Conservation (phyloP, 2,113 vertebrate genomes). For the Etia nguti region DNA sequence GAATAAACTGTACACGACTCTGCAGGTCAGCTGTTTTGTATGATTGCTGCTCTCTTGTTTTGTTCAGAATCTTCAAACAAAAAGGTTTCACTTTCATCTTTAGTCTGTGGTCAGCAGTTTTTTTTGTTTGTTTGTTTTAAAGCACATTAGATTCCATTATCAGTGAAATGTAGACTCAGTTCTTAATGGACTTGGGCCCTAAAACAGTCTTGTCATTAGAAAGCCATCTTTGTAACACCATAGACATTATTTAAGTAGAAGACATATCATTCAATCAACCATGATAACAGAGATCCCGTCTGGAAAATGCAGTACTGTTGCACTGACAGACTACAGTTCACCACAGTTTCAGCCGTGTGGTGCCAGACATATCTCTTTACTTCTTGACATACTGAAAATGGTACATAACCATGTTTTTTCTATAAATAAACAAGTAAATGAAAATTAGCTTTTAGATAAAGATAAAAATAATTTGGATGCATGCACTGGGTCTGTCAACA, state of each 20-base stretch:
- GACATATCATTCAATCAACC: background rate
- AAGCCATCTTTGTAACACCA: too few relatives aligned
- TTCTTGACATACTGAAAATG: background rate
- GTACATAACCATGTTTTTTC: background rate
- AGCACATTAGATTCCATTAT: background rate
- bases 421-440: background rate
- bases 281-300: background rate
- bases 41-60: background rate
- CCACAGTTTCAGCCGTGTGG: background rate
- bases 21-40: background rate
- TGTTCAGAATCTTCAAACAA: background rate
- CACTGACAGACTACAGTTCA: background rate
- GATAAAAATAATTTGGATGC: background rate
- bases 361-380: background rate
- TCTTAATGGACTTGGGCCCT: too few relatives aligned
- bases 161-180: background rate
- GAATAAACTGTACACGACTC: background rate
- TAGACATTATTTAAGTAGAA: background rate
- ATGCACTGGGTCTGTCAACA: background rate
- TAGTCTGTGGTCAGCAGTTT: background rate
- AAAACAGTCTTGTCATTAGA: too few relatives aligned
- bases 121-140: background rate
- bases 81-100: background rate
- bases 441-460: background rate
- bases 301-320: background rate